Conservation (phyloP, 2,888 invertebrate genomes). For the Agriopis marginaria region DNA sequence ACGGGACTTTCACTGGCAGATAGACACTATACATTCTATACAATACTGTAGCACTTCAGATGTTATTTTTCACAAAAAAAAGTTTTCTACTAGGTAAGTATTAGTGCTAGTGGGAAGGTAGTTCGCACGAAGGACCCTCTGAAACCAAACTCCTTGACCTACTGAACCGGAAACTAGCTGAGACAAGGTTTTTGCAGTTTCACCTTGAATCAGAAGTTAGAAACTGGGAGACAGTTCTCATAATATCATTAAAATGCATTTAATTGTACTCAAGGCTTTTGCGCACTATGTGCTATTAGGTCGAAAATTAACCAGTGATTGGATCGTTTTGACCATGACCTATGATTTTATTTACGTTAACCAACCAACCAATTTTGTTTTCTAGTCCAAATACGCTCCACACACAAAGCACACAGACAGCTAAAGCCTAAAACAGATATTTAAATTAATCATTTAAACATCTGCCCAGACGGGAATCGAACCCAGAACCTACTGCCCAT, state of each 20-base stretch:
- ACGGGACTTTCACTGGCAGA: too few relatives aligned
- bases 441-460: too few relatives aligned
- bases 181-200: slow-evolving; percentile 20
- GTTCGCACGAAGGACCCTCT: slow-evolving; percentile 20
- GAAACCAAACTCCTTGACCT: slow-evolving; percentile 30
- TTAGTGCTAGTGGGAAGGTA: background rate
- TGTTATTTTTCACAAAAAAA: background rate
- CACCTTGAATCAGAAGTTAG: slow-evolving; percentile 17
- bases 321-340: background rate
- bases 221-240: slow-evolving; percentile 3
- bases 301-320: background rate
- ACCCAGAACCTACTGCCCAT: too few relatives aligned
- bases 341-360: background rate
- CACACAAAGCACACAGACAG: too few relatives aligned
- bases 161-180: slow-evolving; percentile 20
- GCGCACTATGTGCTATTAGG: background rate
- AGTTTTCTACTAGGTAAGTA: background rate
- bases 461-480: too few relatives aligned
- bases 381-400: background rate
- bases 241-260: slow-evolving; percentile 7
- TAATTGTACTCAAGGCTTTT: background rate
- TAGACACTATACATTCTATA: too few relatives aligned
- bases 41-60: too few relatives aligned
- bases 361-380: background rate
- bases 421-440: too few relatives aligned